These are phyloP conservation scores for Lithobates sylvaticus DNA, from an alignment of 2,797 vertebrate species.

Conservation along the genomic window DNA sequence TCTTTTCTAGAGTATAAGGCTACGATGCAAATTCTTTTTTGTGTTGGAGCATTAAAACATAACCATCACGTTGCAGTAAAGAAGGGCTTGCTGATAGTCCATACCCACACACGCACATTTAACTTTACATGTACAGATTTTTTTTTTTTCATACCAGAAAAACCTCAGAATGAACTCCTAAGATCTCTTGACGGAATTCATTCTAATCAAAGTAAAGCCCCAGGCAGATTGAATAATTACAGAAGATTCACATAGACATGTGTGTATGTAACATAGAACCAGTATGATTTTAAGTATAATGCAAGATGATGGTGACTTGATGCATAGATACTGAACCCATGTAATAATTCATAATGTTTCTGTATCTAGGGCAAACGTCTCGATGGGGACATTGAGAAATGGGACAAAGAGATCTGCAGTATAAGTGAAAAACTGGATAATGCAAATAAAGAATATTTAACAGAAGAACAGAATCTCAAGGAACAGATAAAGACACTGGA, in stretches of 20 bases:
- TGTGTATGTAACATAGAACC: background rate
- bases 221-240: background rate
- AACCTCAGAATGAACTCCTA: background rate
- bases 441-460: slow-evolving; percentile 54
- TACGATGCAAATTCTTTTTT: no score
- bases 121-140: background rate
- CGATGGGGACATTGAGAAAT: slow-evolving; percentile 56
- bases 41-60: no score
- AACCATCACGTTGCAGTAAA: no score
- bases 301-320: background rate
- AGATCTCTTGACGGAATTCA: background rate
- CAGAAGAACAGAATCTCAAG: slow-evolving; percentile 47
- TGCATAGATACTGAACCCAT: background rate
- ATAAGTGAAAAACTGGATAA: slow-evolving; percentile 59
- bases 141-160: background rate
- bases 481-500: slow-evolving; percentile 63
- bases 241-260: background rate
- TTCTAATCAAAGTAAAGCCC: background rate
- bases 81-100: no score
- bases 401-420: slow-evolving; percentile 44
- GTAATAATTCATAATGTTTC: slow-evolving; percentile 34
- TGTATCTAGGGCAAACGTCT: slow-evolving; percentile 63
- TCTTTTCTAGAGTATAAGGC: no score
- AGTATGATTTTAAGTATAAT: background rate
- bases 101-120: no score